Conservation (phyloP, 2,888 invertebrate species). For the Rosalia funebris region DNA sequence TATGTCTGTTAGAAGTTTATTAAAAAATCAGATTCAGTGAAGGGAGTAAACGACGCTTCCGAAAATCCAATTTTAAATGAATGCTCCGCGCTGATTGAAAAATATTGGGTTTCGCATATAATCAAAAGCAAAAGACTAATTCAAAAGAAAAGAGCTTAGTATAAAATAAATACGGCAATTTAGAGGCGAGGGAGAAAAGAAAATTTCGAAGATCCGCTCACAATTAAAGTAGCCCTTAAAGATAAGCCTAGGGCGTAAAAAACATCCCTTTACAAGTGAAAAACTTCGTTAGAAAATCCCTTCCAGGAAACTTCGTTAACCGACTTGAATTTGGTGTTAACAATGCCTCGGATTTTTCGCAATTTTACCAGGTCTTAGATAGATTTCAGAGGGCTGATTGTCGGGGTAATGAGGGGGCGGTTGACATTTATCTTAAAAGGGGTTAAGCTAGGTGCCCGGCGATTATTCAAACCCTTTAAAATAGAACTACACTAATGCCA, state of each 20-base stretch:
- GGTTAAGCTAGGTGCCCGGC: constrained; percentile 61
- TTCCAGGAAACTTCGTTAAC: constrained; percentile 59
- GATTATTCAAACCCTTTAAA: constrained; percentile 64
- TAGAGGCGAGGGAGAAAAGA: constrained; percentile 53
- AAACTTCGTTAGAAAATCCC: constrained; percentile 61
- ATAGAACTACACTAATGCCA: constrained; percentile 63
- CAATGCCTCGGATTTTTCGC: constrained; percentile 58
- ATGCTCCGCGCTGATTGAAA: constrained; percentile 42
- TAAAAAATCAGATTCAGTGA: constrained; percentile 25
- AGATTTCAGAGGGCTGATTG: constrained; percentile 56
- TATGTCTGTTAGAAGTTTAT: constrained; percentile 23
- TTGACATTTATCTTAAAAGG: constrained; percentile 64
- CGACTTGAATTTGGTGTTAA: constrained; percentile 55
- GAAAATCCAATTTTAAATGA: constrained; percentile 40
- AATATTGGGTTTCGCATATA: constrained; percentile 47
- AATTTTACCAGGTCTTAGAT: constrained; percentile 50
- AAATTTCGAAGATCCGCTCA: constrained; percentile 58
- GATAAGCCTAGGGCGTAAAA: constrained; percentile 64
- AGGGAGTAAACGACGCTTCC: constrained; percentile 26
- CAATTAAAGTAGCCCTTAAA: constrained; percentile 64
- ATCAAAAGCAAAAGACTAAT: constrained; percentile 53
- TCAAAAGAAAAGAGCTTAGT: constrained; percentile 53
- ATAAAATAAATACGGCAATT: constrained; percentile 62
- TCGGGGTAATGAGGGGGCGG: constrained; percentile 61
- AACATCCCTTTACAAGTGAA: constrained; percentile 61